phyloP scores from a whole-genome alignment of 2,888 invertebrate species.

The Oscheius sp. region DNA sequence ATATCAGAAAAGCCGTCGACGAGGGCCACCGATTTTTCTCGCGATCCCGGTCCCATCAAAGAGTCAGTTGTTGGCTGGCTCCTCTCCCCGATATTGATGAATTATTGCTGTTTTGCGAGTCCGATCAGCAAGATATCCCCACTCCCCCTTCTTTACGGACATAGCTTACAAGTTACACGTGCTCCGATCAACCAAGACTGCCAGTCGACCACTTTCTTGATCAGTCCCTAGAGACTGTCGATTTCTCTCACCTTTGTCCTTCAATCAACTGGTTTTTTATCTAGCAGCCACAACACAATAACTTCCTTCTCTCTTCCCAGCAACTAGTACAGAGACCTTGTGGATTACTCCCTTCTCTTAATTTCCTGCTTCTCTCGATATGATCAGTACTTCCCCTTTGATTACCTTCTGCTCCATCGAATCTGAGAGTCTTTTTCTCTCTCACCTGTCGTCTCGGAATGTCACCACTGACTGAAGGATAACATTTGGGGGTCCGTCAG shows the following conservation, averaged over 20 bases:
- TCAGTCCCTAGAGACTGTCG: background rate
- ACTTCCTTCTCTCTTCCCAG: too few relatives aligned
- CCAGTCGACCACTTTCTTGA: background rate
- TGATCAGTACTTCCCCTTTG: background rate
- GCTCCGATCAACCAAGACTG: background rate
- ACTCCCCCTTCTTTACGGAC: too few relatives aligned
- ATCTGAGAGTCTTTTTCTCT: background rate
- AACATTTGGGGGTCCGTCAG: background rate
- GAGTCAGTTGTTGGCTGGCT: slow-evolving; percentile 23
- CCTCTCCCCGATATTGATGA: slow-evolving; percentile 23
- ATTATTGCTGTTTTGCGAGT: slow-evolving; percentile 35
- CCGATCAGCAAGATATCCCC: background rate
- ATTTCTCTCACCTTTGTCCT: background rate
- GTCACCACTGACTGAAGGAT: background rate
- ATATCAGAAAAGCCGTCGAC: slow-evolving; percentile 14
- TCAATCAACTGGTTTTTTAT: background rate
- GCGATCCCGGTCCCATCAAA: slow-evolving; percentile 1
- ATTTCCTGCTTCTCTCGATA: background rate
- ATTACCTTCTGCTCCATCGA: background rate
- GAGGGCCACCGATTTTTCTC: slow-evolving; percentile 10
- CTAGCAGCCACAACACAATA: too few relatives aligned
- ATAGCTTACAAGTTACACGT: too few relatives aligned
- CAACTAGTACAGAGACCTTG: too few relatives aligned
- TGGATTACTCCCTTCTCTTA: background rate
- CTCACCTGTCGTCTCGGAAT: background rate